Percentiles rank a stretch among this genome's conserved stretches.
These are phyloP conservation scores for Myotis planiceps DNA, from an alignment of 2,797 vertebrate species.

Conservation along the genomic window DNA sequence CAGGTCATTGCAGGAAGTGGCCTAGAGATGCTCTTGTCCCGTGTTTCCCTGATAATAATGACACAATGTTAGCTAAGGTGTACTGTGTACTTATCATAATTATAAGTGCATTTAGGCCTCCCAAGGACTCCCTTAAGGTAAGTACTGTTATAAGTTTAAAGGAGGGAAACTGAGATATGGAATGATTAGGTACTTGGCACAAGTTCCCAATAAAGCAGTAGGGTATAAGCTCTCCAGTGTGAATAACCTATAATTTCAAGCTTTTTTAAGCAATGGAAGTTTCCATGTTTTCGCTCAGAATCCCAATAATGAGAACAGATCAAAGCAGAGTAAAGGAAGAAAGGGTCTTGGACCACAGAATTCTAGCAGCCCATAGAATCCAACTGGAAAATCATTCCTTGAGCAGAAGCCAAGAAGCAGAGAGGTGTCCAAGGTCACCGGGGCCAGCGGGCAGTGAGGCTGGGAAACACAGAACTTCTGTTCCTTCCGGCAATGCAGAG, in stretches of 20 bases:
- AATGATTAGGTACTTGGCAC: not conserved
- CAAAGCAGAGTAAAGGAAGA: not conserved
- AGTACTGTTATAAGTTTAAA: not conserved
- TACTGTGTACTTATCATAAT: not conserved
- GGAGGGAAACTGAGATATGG: not conserved
- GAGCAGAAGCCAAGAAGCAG: not conserved
- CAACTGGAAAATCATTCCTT: not conserved
- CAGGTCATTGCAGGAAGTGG: not conserved
- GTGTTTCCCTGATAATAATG: not conserved
- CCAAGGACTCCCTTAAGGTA: not conserved
- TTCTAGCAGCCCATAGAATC: not conserved
- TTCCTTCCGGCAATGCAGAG: not conserved
- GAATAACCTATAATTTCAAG: not conserved
- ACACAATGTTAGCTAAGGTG: not conserved
- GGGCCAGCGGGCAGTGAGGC: not conserved
- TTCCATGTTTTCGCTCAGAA: not conserved
- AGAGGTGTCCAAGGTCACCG: not conserved
- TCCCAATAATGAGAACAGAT: not conserved
- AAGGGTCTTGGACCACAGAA: not conserved
- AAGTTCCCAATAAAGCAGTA: no score
- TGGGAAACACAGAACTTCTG: rapidly evolving
- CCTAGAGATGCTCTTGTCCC: not conserved
- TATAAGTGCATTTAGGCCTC: not conserved
- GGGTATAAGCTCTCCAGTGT: no score
- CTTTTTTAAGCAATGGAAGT: not conserved